phyloP scores from a whole-genome alignment of 2,888 invertebrate genomes.

The Melipona bicolor region DNA sequence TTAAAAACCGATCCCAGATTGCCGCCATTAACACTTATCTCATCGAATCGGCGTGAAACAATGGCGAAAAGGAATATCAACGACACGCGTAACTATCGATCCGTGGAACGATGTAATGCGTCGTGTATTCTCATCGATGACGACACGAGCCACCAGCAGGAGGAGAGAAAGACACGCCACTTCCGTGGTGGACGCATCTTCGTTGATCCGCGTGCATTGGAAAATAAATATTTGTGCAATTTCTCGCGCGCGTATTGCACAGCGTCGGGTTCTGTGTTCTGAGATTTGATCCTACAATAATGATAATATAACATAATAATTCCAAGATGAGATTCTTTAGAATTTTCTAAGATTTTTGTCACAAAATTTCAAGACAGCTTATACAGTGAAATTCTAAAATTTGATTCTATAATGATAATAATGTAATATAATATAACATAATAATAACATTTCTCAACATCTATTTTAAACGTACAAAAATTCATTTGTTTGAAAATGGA shows the following conservation, averaged over 20 bases:
- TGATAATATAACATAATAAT: no score
- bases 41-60: constrained; percentile 60
- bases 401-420: no score
- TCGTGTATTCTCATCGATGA: constrained; percentile 39
- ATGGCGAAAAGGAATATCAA: constrained; percentile 54
- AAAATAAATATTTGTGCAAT: constrained; percentile 1
- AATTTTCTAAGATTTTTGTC: no score
- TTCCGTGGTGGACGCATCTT: constrained; percentile 51
- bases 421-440: no score
- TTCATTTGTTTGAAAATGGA: no score
- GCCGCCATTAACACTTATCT: constrained; percentile 56
- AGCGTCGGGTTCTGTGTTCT: background rate
- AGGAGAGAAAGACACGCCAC: background rate
- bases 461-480: no score
- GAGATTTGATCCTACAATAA: no score
- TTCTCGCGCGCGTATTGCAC: background rate
- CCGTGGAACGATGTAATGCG: background rate
- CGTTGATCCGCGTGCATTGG: constrained; percentile 47
- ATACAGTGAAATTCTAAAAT: no score
- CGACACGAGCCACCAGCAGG: background rate
- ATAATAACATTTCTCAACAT: no score
- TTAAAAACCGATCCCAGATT: constrained; percentile 52
- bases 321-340: no score
- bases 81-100: background rate
- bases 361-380: no score